Base-by-base conservation (phyloP, 2,797 vertebrate genomes). In the Microctenopoma lineatum region DNA sequence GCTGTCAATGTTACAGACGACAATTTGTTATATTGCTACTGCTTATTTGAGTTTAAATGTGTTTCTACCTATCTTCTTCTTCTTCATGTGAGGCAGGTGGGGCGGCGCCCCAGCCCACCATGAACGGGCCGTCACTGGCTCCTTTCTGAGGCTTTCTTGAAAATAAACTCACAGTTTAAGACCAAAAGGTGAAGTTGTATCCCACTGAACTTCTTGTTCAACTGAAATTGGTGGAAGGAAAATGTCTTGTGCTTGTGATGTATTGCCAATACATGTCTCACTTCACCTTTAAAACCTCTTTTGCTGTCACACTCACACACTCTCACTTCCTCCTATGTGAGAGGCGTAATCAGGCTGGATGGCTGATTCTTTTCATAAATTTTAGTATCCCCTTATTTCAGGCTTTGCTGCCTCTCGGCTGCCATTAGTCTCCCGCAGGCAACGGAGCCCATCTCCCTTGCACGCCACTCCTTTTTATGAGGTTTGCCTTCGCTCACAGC, bases 381-480 rank as follows among this genome's bases (percentile, higher is more conserved):
- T 90, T 90, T 85, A 84, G 80, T 80, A 88, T 90, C 89, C 83
- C 84, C 86, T 92, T 91, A 91, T 93, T 92, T 92, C 90, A 91
- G 87, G 90, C 84, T 78, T 91, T 90, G 84, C 89, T 90, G 89
- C 89, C 84, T 86, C 84, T 82, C 78, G 70, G 71, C 83, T 90
- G 88, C 89, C 87, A 87, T 91, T 91, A 91, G 87, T 86, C 69
- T 79, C 79, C 86, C 71, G 66, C 77, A 85, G 87, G 79, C 82
- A 65, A 84, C 79, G 44, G 68, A 85, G 81, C 81, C 76, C 84
- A 83, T 87, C 83, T 89, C 77, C 79, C 79, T 75, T 68, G 62
- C 84, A 87, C 39, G 59, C 60, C 53, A 34, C 76, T 66, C 79
- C 67, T 29, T 87, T 89, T 90, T 90, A 91, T 89, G 90, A 90